Evolutionary conservation across 2,888 invertebrate species (phyloP).

Genomic region (Xestobium rufovillosum): DNA sequence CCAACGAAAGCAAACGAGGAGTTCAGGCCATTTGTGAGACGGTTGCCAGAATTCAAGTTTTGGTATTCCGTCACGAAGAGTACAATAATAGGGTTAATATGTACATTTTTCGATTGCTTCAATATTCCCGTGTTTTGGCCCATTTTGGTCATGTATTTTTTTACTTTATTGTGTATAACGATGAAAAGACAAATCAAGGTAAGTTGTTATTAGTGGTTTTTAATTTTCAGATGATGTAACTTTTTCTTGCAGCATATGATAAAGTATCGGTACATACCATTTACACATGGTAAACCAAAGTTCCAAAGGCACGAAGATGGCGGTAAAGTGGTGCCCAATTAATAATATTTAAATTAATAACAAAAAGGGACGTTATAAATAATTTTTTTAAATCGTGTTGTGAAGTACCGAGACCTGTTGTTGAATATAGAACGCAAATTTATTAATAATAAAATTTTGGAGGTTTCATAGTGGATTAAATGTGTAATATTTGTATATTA

Average conservation of each 20-base stretch:
- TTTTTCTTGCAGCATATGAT: slow-evolving; percentile 88
- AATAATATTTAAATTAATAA: too few relatives aligned
- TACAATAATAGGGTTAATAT: slow-evolving; percentile 78
- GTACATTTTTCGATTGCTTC: slow-evolving; percentile 96
- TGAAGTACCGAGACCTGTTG: too few relatives aligned
- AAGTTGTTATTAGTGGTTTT: slow-evolving; percentile 34
- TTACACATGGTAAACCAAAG: slow-evolving; percentile 95
- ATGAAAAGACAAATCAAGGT: slow-evolving; percentile 99
- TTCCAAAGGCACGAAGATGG: slow-evolving; percentile 66
- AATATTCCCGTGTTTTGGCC: slow-evolving; percentile 99
- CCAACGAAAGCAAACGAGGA: slow-evolving; percentile 95
- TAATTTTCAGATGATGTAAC: slow-evolving; percentile 6
- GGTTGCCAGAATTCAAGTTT: slow-evolving; percentile 99
- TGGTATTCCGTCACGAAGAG: slow-evolving; percentile 97
- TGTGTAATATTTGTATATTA: too few relatives aligned
- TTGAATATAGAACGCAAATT: too few relatives aligned
- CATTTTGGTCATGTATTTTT: slow-evolving; percentile 99
- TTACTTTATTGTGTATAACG: slow-evolving; percentile 95
- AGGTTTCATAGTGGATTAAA: too few relatives aligned
- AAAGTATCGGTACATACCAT: slow-evolving; percentile 97
- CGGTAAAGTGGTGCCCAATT: too few relatives aligned
- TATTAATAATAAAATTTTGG: too few relatives aligned
- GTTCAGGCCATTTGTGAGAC: slow-evolving; percentile 93
- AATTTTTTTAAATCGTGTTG: too few relatives aligned
- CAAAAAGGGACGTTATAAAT: too few relatives aligned